phyloP scores from a whole-genome alignment of 2,113 vertebrate species.

The Peromyscus californicus region DNA sequence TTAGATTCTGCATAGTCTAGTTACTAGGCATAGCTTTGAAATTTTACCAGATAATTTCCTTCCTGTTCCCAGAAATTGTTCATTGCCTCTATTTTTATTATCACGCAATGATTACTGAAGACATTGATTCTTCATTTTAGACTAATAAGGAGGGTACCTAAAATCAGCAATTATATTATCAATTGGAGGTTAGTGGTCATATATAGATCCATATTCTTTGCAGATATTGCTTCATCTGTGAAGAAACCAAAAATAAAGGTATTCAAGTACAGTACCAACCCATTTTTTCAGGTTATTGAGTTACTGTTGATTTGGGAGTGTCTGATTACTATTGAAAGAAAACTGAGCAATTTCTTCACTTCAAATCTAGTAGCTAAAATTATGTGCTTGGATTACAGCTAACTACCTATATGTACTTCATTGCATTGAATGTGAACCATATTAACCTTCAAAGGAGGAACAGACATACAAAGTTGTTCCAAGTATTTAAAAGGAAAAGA shows the following conservation, averaged over 20 bases:
- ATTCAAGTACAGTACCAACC: slow-evolving; percentile 15
- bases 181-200: background rate
- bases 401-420: background rate
- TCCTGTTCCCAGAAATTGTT: background rate
- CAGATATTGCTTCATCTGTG: slow-evolving; percentile 40
- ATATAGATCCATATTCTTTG: background rate
- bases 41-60: background rate
- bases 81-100: background rate
- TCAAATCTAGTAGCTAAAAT: background rate
- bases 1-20: background rate
- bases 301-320: slow-evolving; percentile 22
- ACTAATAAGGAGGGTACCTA: slow-evolving; percentile 48
- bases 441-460: background rate
- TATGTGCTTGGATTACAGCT: background rate
- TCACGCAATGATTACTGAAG: background rate
- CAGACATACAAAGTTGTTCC: background rate
- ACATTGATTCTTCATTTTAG: slow-evolving; percentile 47
- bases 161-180: slow-evolving; percentile 62
- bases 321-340: slow-evolving; percentile 21
- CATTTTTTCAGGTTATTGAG: background rate
- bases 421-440: background rate
- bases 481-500: background rate
- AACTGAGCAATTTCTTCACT: background rate
- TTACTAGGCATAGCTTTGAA: background rate
- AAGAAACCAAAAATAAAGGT: background rate